Conservation (phyloP, 2,888 invertebrate species). For the Limnephilus lunatus region DNA sequence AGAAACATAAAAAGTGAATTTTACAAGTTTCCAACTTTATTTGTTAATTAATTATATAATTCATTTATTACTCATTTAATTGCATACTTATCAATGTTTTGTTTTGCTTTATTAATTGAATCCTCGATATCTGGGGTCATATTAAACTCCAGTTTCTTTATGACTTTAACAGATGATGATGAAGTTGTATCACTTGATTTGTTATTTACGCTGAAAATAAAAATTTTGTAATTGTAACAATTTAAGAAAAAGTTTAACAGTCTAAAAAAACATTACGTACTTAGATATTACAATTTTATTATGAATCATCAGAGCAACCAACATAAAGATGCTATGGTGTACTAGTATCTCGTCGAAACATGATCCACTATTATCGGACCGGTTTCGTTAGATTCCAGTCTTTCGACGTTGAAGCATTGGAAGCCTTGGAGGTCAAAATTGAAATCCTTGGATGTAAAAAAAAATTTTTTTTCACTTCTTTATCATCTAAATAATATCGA, state of each 20-base stretch:
- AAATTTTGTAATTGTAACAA: neutral
- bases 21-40: neutral
- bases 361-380: too few relatives aligned
- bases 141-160: conserved; percentile 75
- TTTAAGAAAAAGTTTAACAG: neutral
- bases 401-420: too few relatives aligned
- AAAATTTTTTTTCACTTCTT: too few relatives aligned
- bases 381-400: too few relatives aligned
- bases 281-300: too few relatives aligned
- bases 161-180: conserved; percentile 69
- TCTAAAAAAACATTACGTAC: too few relatives aligned
- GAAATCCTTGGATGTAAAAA: too few relatives aligned
- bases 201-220: conserved; percentile 74
- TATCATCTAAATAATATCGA: too few relatives aligned
- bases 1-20: conserved; percentile 66
- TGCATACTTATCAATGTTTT: conserved; percentile 81
- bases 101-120: conserved; percentile 80
- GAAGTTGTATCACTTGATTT: conserved; percentile 70
- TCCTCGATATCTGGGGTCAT: conserved; percentile 75
- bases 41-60: neutral
- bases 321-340: too few relatives aligned
- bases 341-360: too few relatives aligned
- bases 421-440: too few relatives aligned
- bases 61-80: conserved; percentile 2
- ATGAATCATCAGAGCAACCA: neutral